These are phyloP conservation scores for Morpho deidamia DNA, from an alignment of 2,888 invertebrate genomes.

Conservation along the genomic window DNA sequence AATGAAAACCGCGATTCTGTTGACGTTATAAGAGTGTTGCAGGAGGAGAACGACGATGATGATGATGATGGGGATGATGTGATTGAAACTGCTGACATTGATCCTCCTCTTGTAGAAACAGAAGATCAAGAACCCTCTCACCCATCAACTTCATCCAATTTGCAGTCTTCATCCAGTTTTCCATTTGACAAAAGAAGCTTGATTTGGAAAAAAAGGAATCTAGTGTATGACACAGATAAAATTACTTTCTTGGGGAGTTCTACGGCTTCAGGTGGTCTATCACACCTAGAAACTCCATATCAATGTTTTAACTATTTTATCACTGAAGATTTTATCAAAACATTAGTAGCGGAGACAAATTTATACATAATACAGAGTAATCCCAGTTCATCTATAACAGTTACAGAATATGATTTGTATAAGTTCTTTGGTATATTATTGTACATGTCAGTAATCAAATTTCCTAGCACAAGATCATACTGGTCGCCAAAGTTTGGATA, in stretches of 20 bases:
- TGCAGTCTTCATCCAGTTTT: slow-evolving; percentile 35
- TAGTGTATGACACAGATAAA: slow-evolving; percentile 35
- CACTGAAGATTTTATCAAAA: not conserved
- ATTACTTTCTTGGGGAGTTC: slow-evolving; percentile 37
- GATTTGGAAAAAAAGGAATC: slow-evolving; percentile 38
- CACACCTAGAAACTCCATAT: slow-evolving; percentile 30
- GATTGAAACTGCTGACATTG: slow-evolving; percentile 38
- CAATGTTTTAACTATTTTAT: slow-evolving; percentile 23
- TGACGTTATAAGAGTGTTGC: slow-evolving; percentile 39
- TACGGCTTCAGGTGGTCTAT: slow-evolving; percentile 29
- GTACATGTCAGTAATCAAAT: slow-evolving; percentile 10
- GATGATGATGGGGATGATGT: slow-evolving; percentile 22
- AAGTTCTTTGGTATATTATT: slow-evolving; percentile 14
- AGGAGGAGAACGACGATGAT: slow-evolving; percentile 33
- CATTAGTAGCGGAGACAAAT: slow-evolving; percentile 4
- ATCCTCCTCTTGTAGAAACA: slow-evolving; percentile 35
- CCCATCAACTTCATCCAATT: slow-evolving; percentile 31
- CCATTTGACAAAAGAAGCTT: slow-evolving; percentile 37
- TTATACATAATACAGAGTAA: too few species aligned
- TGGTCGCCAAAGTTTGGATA: slow-evolving; percentile 9
- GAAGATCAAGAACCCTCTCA: slow-evolving; percentile 34
- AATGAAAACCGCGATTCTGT: slow-evolving; percentile 33
- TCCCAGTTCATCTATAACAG: too few species aligned
- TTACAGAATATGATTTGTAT: slow-evolving; percentile 10
- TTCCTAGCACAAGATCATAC: slow-evolving; percentile 11